Conservation (phyloP, 2,113 vertebrate species). For the Balaeniceps rex region DNA sequence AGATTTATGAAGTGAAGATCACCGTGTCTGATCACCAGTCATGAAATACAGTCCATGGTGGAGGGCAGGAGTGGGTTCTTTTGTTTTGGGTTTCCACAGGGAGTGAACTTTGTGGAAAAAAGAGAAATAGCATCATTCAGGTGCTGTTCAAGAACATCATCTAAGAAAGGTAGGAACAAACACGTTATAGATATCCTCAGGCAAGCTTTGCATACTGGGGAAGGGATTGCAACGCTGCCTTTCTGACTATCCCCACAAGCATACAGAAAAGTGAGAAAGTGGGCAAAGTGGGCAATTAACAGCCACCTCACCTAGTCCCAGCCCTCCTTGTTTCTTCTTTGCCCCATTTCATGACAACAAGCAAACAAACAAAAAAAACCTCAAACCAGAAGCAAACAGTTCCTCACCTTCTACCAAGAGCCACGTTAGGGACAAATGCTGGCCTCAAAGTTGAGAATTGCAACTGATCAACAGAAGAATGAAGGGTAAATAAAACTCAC, state of each 20-base stretch:
- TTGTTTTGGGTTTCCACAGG: not conserved
- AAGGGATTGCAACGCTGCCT: not conserved
- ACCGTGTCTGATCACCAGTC: not conserved
- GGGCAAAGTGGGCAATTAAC: not conserved
- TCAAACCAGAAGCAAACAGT: not conserved
- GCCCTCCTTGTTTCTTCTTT: not conserved
- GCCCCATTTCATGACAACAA: not conserved
- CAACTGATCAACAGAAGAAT: not conserved
- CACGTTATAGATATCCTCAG: not conserved
- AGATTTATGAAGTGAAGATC: not conserved
- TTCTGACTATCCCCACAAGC: not conserved
- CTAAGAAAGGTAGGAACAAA: not conserved
- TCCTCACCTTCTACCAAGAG: not conserved
- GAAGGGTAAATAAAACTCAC: not conserved
- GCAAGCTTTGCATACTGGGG: not conserved
- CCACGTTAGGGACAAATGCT: fast-evolving
- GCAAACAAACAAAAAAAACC: not conserved
- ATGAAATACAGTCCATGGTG: not conserved
- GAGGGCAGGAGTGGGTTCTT: not conserved
- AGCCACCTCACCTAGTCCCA: not conserved
- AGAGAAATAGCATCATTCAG: not conserved
- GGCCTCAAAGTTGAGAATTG: not conserved
- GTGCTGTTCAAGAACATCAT: not conserved
- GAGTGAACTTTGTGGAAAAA: not conserved
- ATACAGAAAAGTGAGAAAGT: not conserved